Conservation (phyloP, 2,113 vertebrate species). For the Pygoscelis adeliae region DNA sequence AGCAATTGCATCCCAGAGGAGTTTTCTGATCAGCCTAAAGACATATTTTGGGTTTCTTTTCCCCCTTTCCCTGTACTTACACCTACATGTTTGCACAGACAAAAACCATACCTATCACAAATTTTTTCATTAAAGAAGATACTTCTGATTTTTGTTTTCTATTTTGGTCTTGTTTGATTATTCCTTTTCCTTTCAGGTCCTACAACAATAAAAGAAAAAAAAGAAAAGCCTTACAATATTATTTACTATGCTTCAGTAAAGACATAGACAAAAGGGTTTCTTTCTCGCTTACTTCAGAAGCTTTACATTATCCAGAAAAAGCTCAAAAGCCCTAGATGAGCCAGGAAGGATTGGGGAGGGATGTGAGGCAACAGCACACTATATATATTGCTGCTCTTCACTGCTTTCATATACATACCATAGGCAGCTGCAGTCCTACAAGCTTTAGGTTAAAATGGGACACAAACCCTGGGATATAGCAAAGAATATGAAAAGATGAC, state of each 20-base stretch:
- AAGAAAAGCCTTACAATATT: not conserved
- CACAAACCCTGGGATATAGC: not conserved
- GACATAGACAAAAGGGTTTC: not conserved
- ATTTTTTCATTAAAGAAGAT: not conserved
- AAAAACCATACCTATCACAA: not conserved
- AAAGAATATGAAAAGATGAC: not conserved
- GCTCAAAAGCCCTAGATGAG: not conserved
- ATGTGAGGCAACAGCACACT: not conserved
- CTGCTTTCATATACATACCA: not conserved
- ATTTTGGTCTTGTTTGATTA: not conserved
- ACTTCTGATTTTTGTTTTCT: not conserved
- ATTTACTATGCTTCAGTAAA: not conserved
- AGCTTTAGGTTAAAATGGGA: not conserved
- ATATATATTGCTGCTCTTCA: not conserved
- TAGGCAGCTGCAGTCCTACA: not conserved
- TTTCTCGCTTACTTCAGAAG: not conserved
- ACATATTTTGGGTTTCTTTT: fast-evolving
- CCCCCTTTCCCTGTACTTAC: not conserved
- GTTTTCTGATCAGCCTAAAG: not conserved
- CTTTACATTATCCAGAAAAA: not conserved
- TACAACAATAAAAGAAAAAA: not conserved
- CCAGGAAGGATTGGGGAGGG: not conserved
- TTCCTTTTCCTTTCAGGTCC: not conserved
- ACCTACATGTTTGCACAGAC: not conserved
- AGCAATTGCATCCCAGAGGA: not conserved